A percentile compares a stretch with the other conserved stretches of the same genome.
These are phyloP conservation scores for Tympanoctomys barrerae DNA, from an alignment of 2,797 vertebrate genomes.

Conservation along the genomic window DNA sequence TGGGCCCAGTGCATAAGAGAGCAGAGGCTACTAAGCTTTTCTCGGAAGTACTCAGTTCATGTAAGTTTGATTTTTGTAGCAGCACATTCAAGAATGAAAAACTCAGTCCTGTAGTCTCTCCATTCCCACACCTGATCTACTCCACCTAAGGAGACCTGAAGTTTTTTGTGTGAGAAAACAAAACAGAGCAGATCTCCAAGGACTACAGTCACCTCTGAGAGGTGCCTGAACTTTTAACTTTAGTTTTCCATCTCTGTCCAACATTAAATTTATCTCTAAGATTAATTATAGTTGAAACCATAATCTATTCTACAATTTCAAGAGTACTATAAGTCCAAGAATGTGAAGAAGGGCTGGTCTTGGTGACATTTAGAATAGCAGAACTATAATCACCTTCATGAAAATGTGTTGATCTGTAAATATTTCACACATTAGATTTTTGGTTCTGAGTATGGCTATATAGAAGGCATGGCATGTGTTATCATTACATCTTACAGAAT, in stretches of 20 bases:
- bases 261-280: not conserved
- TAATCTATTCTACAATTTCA: not conserved
- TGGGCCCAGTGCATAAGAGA: too few relatives aligned
- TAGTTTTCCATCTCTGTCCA: not conserved
- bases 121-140: not conserved
- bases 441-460: not conserved
- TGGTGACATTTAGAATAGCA: not conserved
- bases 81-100: not conserved
- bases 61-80: not conserved
- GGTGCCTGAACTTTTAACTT: not conserved
- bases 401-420: conserved; percentile 47
- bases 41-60: not conserved
- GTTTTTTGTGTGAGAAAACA: not conserved
- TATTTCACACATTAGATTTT: not conserved
- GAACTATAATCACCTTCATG: not conserved
- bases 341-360: not conserved
- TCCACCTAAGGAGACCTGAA: not conserved
- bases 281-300: not conserved
- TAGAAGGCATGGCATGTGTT: not conserved
- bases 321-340: not conserved
- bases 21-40: not conserved
- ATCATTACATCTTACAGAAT: not conserved
- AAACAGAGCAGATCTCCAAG: not conserved
- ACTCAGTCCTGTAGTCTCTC: not conserved
- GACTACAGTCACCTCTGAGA: not conserved